Percentiles rank a stretch among this genome's conserved stretches.
Evolutionary conservation across 2,888 invertebrate genomes (phyloP).

Genomic region (Aspidapion aeneum): DNA sequence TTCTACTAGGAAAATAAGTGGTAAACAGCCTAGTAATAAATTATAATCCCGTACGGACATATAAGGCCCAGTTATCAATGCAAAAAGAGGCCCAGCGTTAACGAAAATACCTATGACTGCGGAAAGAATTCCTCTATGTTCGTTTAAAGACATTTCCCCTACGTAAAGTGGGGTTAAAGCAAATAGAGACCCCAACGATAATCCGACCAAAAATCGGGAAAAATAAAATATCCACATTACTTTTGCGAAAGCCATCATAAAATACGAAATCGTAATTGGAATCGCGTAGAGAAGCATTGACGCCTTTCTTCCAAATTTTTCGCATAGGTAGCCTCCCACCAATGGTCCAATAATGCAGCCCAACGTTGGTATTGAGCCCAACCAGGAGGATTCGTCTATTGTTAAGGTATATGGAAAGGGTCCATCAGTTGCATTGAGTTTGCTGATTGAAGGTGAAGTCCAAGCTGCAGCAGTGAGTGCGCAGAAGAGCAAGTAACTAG

Average conservation of each 20-base stretch:
- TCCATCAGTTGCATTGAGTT: conserved; percentile 32
- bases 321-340: conserved; percentile 61
- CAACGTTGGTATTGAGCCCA: conserved; percentile 48
- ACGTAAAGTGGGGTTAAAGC: conserved; percentile 81
- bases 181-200: conserved; percentile 66
- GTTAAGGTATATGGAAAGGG: conserved; percentile 39
- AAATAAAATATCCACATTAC: conserved; percentile 49
- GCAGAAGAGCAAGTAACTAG: conserved; percentile 8
- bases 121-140: conserved; percentile 77
- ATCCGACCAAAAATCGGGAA: conserved; percentile 59
- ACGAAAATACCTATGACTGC: conserved; percentile 77
- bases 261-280: conserved; percentile 69
- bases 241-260: conserved; percentile 57
- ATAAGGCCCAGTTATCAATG: conserved; percentile 70
- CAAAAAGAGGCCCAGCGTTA: conserved; percentile 61
- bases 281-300: conserved; percentile 56
- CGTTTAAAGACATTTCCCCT: conserved; percentile 79
- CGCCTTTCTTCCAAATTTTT: conserved; percentile 63
- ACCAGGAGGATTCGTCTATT: conserved; percentile 48
- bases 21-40: conserved; percentile 52
- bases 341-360: conserved; percentile 57
- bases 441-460: conserved; percentile 38
- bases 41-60: conserved; percentile 61
- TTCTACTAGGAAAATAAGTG: conserved; percentile 47
- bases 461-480: conserved; percentile 41